A percentile compares a stretch with the other conserved stretches of the same genome.
Evolutionary conservation across 2,888 invertebrate genomes (phyloP).

Genomic region (Encarsia formosa): DNA sequence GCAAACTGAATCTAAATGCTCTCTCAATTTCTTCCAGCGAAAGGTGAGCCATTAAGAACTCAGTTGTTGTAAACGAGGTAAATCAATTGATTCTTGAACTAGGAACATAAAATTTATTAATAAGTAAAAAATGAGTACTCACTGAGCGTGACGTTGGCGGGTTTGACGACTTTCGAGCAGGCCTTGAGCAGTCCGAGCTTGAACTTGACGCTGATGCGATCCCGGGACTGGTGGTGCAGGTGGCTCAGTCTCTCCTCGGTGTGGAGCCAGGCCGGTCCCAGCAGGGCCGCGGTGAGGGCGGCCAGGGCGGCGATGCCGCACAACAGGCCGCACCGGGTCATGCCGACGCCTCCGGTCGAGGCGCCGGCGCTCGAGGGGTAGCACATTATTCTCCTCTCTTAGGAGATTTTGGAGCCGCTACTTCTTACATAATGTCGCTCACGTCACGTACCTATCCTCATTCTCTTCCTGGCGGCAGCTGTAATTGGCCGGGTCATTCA

Average conservation of each 20-base stretch:
- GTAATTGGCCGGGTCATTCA: too few relatives aligned
- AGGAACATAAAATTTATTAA: too few relatives aligned
- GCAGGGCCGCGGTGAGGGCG: constrained; percentile 44
- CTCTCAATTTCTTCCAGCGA: too few relatives aligned
- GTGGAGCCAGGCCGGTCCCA: constrained; percentile 49
- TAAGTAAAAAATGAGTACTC: too few relatives aligned
- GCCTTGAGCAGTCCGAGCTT: constrained; percentile 47
- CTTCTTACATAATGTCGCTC: not conserved
- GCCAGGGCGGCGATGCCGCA: constrained; percentile 48
- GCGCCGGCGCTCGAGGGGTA: not conserved
- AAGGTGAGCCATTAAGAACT: too few relatives aligned
- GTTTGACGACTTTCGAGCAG: constrained; percentile 45
- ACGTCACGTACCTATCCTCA: not conserved
- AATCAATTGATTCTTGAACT: too few relatives aligned
- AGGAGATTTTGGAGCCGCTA: not conserved
- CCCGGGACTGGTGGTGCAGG: constrained; percentile 37
- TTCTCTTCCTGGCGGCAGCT: constrained; percentile 6
- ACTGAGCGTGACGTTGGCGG: constrained; percentile 43
- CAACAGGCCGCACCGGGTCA: constrained; percentile 47
- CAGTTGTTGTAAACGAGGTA: too few relatives aligned
- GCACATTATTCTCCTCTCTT: not conserved
- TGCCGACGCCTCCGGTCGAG: constrained; percentile 33
- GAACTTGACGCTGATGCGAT: constrained; percentile 44
- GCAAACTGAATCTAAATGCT: too few relatives aligned
- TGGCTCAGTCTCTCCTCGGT: constrained; percentile 45